These are phyloP conservation scores for Drosophila dunni DNA, from an alignment of 1,140 invertebrate genomes.

Conservation along the genomic window DNA sequence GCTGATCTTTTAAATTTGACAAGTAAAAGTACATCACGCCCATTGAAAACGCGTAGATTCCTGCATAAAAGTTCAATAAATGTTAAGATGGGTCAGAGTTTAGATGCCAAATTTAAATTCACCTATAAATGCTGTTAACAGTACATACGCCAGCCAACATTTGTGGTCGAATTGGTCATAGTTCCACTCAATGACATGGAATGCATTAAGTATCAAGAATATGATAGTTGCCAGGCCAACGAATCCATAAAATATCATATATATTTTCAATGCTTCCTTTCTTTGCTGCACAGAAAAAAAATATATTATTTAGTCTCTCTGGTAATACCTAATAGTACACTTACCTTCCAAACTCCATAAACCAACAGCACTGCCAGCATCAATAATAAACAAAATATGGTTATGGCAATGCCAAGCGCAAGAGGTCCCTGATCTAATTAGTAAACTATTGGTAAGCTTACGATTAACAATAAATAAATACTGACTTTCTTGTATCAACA, in stretches of 20 bases:
- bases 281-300: neutral
- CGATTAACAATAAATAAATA: neutral
- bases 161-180: neutral
- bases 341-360: neutral
- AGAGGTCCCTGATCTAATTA: neutral
- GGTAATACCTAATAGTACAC: neutral
- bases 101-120: neutral
- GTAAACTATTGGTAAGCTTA: neutral
- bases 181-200: constrained; percentile 4
- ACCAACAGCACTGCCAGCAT: neutral
- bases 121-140: neutral
- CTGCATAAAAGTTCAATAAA: neutral
- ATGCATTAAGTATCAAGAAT: constrained; percentile 1
- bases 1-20: neutral
- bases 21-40: neutral
- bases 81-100: neutral
- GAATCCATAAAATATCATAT: neutral
- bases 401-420: neutral
- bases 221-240: neutral
- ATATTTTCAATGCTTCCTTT: neutral
- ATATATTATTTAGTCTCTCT: neutral
- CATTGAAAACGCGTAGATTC: neutral
- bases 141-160: neutral
- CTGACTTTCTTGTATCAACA: neutral
- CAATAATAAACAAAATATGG: neutral